A percentile compares a stretch with the other conserved stretches of the same genome.
Conservation (phyloP, 2,888 invertebrate species). For the Drosophila subsilvestris region DNA sequence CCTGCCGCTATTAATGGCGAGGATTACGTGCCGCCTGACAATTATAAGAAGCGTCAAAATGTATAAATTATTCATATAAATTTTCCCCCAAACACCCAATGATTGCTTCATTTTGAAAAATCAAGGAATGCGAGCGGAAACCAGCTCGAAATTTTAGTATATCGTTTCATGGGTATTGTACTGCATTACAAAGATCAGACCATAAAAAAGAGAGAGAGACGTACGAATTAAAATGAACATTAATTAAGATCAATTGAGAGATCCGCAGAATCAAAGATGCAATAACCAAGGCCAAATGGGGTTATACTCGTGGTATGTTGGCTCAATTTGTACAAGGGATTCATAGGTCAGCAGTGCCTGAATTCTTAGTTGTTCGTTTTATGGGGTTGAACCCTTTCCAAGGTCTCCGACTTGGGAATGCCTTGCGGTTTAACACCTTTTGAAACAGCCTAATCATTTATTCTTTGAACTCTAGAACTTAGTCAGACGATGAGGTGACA, state of each 20-base stretch:
- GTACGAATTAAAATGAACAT: conserved; percentile 53
- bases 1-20: not conserved
- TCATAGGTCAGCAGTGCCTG: too few relatives aligned
- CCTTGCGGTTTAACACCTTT: conserved; percentile 28
- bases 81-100: not conserved
- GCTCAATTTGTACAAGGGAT: not conserved
- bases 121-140: not conserved
- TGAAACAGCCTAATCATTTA: not conserved
- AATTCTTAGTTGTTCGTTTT: not conserved
- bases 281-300: conserved; percentile 22
- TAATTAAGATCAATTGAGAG: conserved; percentile 70
- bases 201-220: conserved; percentile 16
- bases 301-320: conserved; percentile 2
- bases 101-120: not conserved
- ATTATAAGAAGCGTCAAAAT: conserved; percentile 13
- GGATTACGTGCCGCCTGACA: conserved; percentile 2
- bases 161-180: not conserved
- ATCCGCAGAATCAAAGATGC: conserved; percentile 49
- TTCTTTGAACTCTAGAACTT: not conserved
- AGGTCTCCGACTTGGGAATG: conserved; percentile 5
- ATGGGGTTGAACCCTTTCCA: not conserved
- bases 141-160: not conserved
- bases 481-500: not conserved
- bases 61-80: conserved; percentile 11
- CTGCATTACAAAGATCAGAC: conserved; percentile 19